These are phyloP conservation scores for Teleogryllus occipitalis DNA, from an alignment of 1,140 invertebrate genomes.

Conservation along the genomic window DNA sequence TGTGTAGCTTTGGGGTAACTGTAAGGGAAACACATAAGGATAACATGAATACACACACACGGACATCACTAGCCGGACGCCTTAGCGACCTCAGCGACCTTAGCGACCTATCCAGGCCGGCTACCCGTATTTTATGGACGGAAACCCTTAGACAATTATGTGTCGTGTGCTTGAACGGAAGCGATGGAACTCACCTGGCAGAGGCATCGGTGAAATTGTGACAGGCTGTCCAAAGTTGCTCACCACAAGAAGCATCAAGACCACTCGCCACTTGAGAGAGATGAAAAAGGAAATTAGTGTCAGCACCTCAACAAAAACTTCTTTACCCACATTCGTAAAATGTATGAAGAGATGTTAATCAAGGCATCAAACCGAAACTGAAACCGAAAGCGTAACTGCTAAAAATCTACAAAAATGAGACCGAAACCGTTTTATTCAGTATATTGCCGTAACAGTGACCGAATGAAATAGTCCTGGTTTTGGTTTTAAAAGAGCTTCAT, in stretches of 20 bases:
- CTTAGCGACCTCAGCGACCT: no score
- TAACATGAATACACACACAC: no score
- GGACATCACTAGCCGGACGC: no score
- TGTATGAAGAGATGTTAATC: neutral
- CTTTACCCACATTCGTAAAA: neutral
- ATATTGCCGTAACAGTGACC: neutral
- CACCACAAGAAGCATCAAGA: neutral
- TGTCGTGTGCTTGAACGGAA: neutral
- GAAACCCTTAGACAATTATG: no score
- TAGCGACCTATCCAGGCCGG: no score
- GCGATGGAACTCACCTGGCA: neutral
- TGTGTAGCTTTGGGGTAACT: no score
- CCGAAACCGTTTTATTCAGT: neutral
- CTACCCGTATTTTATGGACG: no score
- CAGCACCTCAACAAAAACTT: neutral
- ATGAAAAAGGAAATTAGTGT: neutral
- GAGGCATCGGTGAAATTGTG: neutral
- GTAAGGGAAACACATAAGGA: no score
- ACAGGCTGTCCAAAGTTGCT: neutral
- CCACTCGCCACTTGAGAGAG: neutral
- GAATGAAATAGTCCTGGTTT: neutral
- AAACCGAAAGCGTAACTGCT: neutral
- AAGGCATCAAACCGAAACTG: neutral
- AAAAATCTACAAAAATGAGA: neutral
- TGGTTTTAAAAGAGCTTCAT: no score